These are phyloP conservation scores for Zaprionus tsacasi DNA, from an alignment of 1,140 invertebrate species.

Conservation along the genomic window DNA sequence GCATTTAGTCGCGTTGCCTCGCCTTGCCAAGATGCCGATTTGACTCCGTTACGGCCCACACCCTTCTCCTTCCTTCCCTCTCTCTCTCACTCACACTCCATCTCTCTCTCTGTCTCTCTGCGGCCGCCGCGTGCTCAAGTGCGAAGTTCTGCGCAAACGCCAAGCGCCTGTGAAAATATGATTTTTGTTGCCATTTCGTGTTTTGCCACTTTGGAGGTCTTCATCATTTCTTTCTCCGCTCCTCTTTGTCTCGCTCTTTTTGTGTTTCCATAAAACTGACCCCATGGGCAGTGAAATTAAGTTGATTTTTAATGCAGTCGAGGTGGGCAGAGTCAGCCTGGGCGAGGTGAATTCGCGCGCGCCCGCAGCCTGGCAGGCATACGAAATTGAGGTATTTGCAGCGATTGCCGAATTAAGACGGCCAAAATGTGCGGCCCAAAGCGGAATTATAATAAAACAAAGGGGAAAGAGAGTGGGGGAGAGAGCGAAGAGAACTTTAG, in stretches of 20 bases:
- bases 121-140: constrained; percentile 62
- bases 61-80: neutral
- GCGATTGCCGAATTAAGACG: constrained; percentile 1
- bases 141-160: constrained; percentile 82
- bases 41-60: constrained; percentile 41
- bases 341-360: neutral
- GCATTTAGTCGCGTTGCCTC: neutral
- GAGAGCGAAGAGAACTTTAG: neutral
- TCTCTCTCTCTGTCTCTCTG: neutral
- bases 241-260: constrained; percentile 20
- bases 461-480: neutral
- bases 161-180: constrained; percentile 82
- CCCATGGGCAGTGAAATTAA: constrained; percentile 64
- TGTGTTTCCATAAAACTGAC: constrained; percentile 58
- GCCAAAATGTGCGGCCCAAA: neutral
- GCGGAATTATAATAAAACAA: neutral
- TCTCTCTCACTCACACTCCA: too few species aligned
- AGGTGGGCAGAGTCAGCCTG: constrained; percentile 45
- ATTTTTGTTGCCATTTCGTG: constrained; percentile 70
- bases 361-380: constrained; percentile 14
- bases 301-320: constrained; percentile 79
- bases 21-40: constrained; percentile 27
- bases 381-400: constrained; percentile 26
- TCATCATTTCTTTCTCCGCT: constrained; percentile 43
- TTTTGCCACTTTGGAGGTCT: constrained; percentile 70